Evolutionary conservation across 2,113 vertebrate species (phyloP), one percentile per base, ranked within the genome.

Genomic region (Malurus elegans): DNA sequence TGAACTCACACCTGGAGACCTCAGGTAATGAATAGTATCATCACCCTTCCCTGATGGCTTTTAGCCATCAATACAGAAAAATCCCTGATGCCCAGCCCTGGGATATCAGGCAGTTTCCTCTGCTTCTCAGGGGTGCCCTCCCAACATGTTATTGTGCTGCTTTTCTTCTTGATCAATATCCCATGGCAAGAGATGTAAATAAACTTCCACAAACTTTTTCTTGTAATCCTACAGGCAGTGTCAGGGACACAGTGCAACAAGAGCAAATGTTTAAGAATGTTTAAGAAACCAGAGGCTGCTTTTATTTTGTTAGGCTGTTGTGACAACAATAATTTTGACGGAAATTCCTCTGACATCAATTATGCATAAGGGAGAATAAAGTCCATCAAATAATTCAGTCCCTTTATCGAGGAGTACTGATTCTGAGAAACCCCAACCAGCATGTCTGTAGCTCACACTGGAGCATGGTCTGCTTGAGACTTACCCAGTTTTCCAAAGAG

Each of bases 401-500:
- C 20, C 34, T 31, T 78, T 71, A 70, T 71, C 73, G 26, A 79
- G 65, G 3, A 91, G 44, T 34, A 75, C 51, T 56, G 60, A 80
- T 88, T 84, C 79, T 62, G 42, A 72, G 47, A 91, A 92, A 88
- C 25, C 6, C 84, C 48, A 85, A 32, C 57, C 69, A 85, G 24
- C 18, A 66, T 36, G 23, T 58, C 36, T 93, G 8, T 45, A 70
- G 40, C 60, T 88, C 17, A 65, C 42, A 34, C 1, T 64, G 34
- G 47, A 84, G 51, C 40, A 44, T 8, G 32, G 6, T 38, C 53
- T 74, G 18, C 60, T 90, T 66, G 38, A 91, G 73, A 97, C 99
- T 98, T 97, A 99, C 99, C 98, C 85, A 99, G 98, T 98, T 99
- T 99, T 95, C 99, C 99, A 61, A 99, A 99, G 74, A 99, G 99